Conservation (phyloP, 1,140 invertebrate genomes). For the Pseudoatta argentina region DNA sequence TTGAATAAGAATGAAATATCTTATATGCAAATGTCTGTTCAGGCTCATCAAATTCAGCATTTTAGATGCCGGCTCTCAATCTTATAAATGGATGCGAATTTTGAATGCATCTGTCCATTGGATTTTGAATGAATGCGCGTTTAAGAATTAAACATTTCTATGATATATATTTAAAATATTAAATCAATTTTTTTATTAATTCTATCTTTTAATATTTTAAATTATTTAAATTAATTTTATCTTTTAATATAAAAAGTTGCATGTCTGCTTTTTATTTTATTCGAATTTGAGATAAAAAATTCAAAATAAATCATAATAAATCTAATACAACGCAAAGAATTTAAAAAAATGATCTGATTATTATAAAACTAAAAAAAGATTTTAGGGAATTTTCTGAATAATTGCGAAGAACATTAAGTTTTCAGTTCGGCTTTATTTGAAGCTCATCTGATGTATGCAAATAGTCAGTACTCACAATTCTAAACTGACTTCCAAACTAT, state of each 20-base stretch:
- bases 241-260: neutral
- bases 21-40: slow-evolving; percentile 17
- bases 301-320: too few relatives aligned
- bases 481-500: too few relatives aligned
- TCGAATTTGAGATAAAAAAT: too few relatives aligned
- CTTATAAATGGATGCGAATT: neutral
- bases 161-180: neutral
- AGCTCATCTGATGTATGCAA: too few relatives aligned
- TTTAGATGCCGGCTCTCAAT: neutral
- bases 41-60: slow-evolving; percentile 10
- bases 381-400: too few relatives aligned
- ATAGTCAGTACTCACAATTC: too few relatives aligned
- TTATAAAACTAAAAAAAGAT: too few relatives aligned
- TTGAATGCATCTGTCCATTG: neutral
- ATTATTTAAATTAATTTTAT: neutral
- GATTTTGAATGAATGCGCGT: neutral
- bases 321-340: too few relatives aligned
- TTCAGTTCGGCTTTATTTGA: too few relatives aligned
- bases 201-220: neutral
- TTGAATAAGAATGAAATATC: slow-evolving; percentile 21
- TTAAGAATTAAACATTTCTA: neutral
- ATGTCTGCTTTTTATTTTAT: too few relatives aligned
- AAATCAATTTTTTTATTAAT: neutral
- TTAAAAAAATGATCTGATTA: too few relatives aligned
- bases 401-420: too few relatives aligned